Base-by-base conservation (phyloP, 2,888 invertebrate genomes). In the Pheosia gnoma region DNA sequence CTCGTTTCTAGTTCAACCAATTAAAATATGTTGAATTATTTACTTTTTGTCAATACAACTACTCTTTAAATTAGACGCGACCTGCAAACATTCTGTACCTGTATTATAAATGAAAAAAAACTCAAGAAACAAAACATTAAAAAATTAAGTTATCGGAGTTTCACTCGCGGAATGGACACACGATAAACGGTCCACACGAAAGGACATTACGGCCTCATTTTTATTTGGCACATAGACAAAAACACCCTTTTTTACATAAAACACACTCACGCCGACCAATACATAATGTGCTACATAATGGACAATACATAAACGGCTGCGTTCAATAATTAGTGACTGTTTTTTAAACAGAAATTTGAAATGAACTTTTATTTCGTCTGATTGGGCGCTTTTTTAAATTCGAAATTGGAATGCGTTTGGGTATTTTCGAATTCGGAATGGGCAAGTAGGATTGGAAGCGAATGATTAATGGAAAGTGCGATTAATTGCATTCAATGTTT, bases 211-310 rank as follows among this genome's bases (percentile, higher is more conserved):
- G 89, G 81, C 86, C 92, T 92, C 93, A 92, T 93, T 93, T 93
- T 93, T 93, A 92, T 92, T 93, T 91, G 90, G 90, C 90, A 93
- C 91, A 93, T 93, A 92, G 92, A 91, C 90, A 90, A 93, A 91
- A 91, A 88, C 88, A 87, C 88, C 90, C 90, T 89, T 91, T 92
- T 91, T 88, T 85, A 83, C 85, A 87, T 84, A 88, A 86, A 75
- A 80, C 79, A 82, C 84, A 87, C 83, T 76, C 83, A 83, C 80
- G 83, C 82, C 81, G 78, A 63, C 72, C 73, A 77, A 64, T 80
- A 78, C 71, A 62, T 61, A 74, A 71, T 73, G 68, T 73, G 71
- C 55, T 76, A 77, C 74, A 80, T 79, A 80, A 77, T 72, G 80
- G 83, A 77, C 84, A 80, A 77, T 83, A 87, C 86, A 85, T 85